phyloP scores from a whole-genome alignment of 2,888 invertebrate species.

The Sinopyrophorus schimmeli region DNA sequence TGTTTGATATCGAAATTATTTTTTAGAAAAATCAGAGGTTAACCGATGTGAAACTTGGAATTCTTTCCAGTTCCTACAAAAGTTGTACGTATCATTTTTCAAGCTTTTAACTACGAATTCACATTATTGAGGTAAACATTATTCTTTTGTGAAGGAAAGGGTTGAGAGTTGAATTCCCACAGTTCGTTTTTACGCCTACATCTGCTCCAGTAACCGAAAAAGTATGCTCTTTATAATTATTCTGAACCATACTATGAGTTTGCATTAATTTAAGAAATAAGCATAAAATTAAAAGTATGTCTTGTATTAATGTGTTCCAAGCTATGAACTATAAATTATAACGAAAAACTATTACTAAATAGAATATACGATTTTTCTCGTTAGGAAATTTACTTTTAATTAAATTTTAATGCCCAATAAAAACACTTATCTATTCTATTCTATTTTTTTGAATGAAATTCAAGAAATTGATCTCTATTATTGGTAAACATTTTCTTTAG shows the following conservation, averaged over 20 bases:
- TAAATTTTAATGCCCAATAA: no score
- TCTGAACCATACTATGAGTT: conserved; percentile 24
- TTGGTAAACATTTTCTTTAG: no score
- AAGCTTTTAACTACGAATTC: conserved; percentile 12
- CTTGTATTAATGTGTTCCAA: no score
- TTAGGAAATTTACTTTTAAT: no score
- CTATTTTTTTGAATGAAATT: no score
- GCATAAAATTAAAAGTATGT: no score
- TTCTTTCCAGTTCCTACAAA: background rate
- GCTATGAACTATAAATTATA: no score
- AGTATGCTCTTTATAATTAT: conserved; percentile 18
- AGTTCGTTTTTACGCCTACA: conserved; percentile 34
- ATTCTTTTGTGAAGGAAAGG: conserved; percentile 30
- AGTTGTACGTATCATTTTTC: conserved; percentile 24
- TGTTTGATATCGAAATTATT: conserved; percentile 41
- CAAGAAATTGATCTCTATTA: no score
- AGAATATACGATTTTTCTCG: no score
- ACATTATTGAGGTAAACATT: conserved; percentile 20
- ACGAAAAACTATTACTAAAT: no score
- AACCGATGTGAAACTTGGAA: background rate
- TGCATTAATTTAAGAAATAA: no score
- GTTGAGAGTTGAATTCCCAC: conserved; percentile 37
- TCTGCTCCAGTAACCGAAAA: conserved; percentile 32
- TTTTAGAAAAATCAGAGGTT: conserved; percentile 6
- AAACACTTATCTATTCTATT: no score